Evolutionary conservation across 2,797 vertebrate genomes (phyloP), one percentile per base, ranked within the genome.

Genomic region (Poecilia gillii): DNA sequence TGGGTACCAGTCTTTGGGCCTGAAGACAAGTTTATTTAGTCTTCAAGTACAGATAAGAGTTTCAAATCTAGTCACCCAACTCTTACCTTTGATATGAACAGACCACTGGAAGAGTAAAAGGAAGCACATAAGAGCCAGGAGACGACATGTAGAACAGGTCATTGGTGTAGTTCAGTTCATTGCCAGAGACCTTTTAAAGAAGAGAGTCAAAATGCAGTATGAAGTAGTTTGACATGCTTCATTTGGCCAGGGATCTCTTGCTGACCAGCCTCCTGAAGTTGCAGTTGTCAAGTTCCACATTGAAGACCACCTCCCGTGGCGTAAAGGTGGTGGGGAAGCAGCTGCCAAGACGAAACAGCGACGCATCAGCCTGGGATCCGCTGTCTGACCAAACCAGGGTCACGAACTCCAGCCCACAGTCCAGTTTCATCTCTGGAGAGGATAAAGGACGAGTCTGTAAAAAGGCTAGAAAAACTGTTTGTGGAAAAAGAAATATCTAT

Each of bases 41-140:
- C 25, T 41, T 7, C 0, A n/a, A 13, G 16, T 11, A 25, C 11
- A n/a, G 13, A 55, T n/a, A 41, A 53, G 51, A 64, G 1, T 73
- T 18, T 72, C 7, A 11, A 25, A 3, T 6, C 1, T 25, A 20
- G 8, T 36, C 64, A 41, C 0, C 1, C 16, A 16, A 64, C 3
- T 46, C 72, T 59, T 20, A 95, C 96, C 94, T 93, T 39, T 91
- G 74, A 86, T 90, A 95, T 0, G 13, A 6, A 85, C 96, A 96
- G 39, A 88, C 73, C 31, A 96, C 91, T 11, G 75, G 86, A 1
- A 79, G 77, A 80, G 31, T 71, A 53, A 93, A 90, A 7, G 87
- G 41, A 9, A 18, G 31, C 1, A 84, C 9, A 1, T 73, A 3
- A 1, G 86, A 81, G 36, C 85, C 89, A 31, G 80, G 53, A 9